These are phyloP conservation scores for Acanthaster planci DNA, from an alignment of 35 echinoderm and acorn worm species.

Conservation along the genomic window DNA sequence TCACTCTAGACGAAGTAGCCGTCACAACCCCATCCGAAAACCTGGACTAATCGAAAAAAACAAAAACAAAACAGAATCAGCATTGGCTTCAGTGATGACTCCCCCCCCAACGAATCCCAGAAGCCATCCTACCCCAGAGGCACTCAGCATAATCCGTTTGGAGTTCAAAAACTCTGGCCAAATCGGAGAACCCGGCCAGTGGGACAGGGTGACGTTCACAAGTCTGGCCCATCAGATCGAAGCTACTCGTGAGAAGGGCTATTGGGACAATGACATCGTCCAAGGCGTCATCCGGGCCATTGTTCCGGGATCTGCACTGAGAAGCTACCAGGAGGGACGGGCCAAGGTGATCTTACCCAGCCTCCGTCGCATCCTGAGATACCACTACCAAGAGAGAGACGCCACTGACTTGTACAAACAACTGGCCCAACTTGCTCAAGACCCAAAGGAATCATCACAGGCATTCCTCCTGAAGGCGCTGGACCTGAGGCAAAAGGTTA, in stretches of 20 bases:
- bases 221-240: constrained; percentile 43
- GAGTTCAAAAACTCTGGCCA: constrained; percentile 51
- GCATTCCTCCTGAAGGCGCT: constrained; percentile 37
- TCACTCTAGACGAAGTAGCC: no score
- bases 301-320: no score
- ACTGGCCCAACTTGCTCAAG: constrained; percentile 26
- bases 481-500: constrained; percentile 58
- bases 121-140: no score
- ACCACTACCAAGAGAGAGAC: constrained; percentile 53
- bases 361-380: constrained; percentile 28
- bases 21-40: no score
- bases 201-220: constrained; percentile 32
- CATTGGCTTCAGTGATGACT: no score
- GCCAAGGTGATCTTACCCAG: constrained; percentile 20
- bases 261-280: no score
- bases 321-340: constrained; percentile 46
- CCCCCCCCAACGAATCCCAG: no score
- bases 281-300: no score
- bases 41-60: no score
- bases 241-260: background rate
- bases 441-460: constrained; percentile 45
- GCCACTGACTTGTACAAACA: constrained; percentile 35
- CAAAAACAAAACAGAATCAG: no score
- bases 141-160: no score
- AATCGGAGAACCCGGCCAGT: no score